Evolutionary conservation across 2,113 vertebrate species (phyloP).

Genomic region (Paedocypris sp.): DNA sequence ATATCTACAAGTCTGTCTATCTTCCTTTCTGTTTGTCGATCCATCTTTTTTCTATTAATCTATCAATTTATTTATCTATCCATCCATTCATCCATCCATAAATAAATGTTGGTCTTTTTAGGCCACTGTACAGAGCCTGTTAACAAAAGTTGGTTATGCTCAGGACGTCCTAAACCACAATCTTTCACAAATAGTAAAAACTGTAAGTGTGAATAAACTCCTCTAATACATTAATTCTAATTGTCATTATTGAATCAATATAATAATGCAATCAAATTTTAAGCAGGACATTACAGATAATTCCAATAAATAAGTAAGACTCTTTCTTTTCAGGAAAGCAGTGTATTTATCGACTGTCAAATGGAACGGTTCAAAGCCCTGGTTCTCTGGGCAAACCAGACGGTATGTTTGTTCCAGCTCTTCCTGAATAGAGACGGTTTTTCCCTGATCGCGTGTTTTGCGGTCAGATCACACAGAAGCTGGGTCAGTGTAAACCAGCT

Average conservation of each 20-base stretch:
- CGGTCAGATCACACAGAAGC: slow-evolving; percentile 58
- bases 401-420: slow-evolving; percentile 54
- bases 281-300: too few relatives aligned
- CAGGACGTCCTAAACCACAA: slow-evolving; percentile 57
- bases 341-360: slow-evolving; percentile 54
- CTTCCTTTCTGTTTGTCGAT: too few relatives aligned
- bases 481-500: slow-evolving; percentile 63
- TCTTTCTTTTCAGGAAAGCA: slow-evolving; percentile 50
- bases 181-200: slow-evolving; percentile 49
- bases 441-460: too few relatives aligned
- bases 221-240: too few relatives aligned
- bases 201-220: too few relatives aligned
- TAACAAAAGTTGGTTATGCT: slow-evolving; percentile 41
- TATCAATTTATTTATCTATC: not conserved
- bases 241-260: not conserved
- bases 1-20: not conserved
- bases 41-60: not conserved
- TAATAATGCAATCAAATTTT: too few relatives aligned
- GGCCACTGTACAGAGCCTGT: not conserved
- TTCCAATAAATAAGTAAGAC: too few relatives aligned
- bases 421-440: too few relatives aligned
- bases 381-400: slow-evolving; percentile 57
- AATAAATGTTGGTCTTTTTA: not conserved
- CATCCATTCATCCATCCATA: not conserved
- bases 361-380: slow-evolving; percentile 52